Conservation (phyloP, 2,888 invertebrate species). For the Tiphia femorata region DNA sequence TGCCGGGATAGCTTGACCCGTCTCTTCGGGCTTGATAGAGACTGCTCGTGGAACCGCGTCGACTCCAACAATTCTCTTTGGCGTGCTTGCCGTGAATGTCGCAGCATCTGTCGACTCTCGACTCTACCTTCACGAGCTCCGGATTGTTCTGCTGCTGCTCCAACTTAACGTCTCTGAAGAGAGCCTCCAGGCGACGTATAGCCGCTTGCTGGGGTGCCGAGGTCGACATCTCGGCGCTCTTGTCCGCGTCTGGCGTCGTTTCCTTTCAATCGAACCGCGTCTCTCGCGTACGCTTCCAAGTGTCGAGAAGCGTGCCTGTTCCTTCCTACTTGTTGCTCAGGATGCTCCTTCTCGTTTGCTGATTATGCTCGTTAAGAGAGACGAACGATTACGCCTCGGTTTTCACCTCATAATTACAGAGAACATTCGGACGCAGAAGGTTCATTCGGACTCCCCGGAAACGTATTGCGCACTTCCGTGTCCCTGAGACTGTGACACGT, state of each 20-base stretch:
- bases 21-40: constrained; percentile 70
- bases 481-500: too few relatives aligned
- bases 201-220: constrained; percentile 75
- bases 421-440: too few relatives aligned
- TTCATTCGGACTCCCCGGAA: too few relatives aligned
- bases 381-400: too few relatives aligned
- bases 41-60: constrained; percentile 74
- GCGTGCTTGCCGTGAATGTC: constrained; percentile 77
- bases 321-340: too few relatives aligned
- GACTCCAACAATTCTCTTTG: constrained; percentile 70
- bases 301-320: too few relatives aligned
- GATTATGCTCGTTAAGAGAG: too few relatives aligned
- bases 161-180: constrained; percentile 78
- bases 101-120: constrained; percentile 76
- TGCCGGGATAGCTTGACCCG: constrained; percentile 32
- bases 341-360: too few relatives aligned
- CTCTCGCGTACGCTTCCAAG: too few relatives aligned
- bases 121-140: constrained; percentile 69
- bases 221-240: constrained; percentile 51
- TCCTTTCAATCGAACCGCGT: background rate
- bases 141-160: constrained; percentile 64
- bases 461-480: too few relatives aligned
- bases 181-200: constrained; percentile 79
- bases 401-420: too few relatives aligned
- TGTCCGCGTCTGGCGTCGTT: too few relatives aligned